phyloP scores from a whole-genome alignment of 2,888 invertebrate species.

The Octonoba sinensis region DNA sequence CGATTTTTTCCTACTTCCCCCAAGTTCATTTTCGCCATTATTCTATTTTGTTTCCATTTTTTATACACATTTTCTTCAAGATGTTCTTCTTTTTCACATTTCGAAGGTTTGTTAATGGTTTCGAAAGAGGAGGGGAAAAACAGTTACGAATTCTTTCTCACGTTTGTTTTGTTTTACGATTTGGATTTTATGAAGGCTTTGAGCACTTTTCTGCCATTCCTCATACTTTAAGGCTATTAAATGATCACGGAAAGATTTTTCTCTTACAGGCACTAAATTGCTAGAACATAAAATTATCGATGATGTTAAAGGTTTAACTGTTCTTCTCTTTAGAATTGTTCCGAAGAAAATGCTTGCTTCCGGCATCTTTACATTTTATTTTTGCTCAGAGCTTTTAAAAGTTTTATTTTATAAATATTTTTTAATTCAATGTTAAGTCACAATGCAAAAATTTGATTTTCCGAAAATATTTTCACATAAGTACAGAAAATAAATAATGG shows the following conservation, averaged over 20 bases:
- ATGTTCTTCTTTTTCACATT: conserved; percentile 28
- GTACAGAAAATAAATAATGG: too few species aligned
- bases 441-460: too few species aligned
- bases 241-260: conserved; percentile 33
- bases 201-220: conserved; percentile 10
- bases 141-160: conserved; percentile 17
- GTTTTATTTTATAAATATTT: too few species aligned
- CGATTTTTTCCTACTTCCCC: conserved; percentile 8
- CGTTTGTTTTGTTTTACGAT: conserved; percentile 27
- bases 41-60: conserved; percentile 41
- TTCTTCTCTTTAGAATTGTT: not conserved
- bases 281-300: conserved; percentile 6
- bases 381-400: too few species aligned
- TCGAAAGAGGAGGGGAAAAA: not conserved
- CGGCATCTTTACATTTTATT: too few species aligned
- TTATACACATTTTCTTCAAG: conserved; percentile 8
- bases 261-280: not conserved
- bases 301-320: conserved; percentile 8
- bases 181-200: conserved; percentile 8
- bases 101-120: conserved; percentile 56
- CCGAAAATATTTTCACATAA: too few species aligned
- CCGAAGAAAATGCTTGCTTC: too few species aligned
- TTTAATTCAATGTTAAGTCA: too few species aligned
- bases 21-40: conserved; percentile 56
- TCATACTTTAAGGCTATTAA: conserved; percentile 22